Evolutionary conservation across 2,113 vertebrate genomes (phyloP), one percentile per base, ranked within the genome.

Genomic region (Athene cunicularia): DNA sequence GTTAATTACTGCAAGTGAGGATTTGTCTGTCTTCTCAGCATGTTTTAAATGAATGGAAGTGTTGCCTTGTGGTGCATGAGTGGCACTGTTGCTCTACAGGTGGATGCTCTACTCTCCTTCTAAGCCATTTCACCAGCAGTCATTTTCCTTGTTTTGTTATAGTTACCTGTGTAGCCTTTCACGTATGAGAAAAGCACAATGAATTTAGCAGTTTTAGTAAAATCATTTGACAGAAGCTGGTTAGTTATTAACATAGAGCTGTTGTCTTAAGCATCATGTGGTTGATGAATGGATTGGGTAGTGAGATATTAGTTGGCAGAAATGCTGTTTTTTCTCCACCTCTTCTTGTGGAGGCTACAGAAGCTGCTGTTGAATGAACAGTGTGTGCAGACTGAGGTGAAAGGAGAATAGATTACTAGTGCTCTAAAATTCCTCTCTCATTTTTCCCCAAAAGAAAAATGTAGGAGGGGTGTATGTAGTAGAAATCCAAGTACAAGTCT

Each of bases 201-300:
- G 17, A 91, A 95, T 80, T 91, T 91, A 92, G 72, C 55, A 87
- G 68, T 82, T 96, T 33, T 80, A 80, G 63, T 56, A 80, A 84
- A 95, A 95, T 63, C 0, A 21, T 85, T 72, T 90, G 88, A 73
- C 16, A 59, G 50, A 91, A 74, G 35, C 49, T 55, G 13, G 26
- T 92, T 93, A 58, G 23, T 85, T 94, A 71, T 58, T 89, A 64
- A 93, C 30, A 63, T 30, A 50, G 11, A 35, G 55, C 52, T 68
- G 18, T 88, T 63, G 28, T 55, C 72, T 82, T 87, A 35, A 91
- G 71, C 56, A 19, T 75, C 3, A 11, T 43, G 52, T 70, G 79
- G 43, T 27, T 81, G 66, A 83, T 87, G 89, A 91, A 90, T 94
- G 49, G 49, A 71, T 76, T 93, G 77, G 53, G 55, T 19, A 68